Conservation (phyloP, 2,113 vertebrate species). For the Mixornis gularis region DNA sequence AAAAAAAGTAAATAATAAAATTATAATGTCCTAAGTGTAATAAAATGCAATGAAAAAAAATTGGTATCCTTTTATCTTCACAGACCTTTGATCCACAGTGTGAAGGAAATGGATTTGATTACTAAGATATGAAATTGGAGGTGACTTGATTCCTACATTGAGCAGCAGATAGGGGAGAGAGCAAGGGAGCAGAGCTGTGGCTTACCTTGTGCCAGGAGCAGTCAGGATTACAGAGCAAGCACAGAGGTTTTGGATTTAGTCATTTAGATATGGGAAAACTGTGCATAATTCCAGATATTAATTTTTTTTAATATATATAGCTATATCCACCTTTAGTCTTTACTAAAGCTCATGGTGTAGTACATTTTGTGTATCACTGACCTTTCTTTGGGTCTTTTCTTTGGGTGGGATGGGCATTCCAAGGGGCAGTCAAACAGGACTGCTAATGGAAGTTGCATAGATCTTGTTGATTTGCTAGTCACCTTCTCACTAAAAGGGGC, state of each 20-base stretch:
- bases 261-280: not conserved
- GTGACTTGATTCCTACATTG: not conserved
- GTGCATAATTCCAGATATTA: not conserved
- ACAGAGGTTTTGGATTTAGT: not conserved
- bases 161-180: not conserved
- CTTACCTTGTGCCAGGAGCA: not conserved
- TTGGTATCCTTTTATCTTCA: slow-evolving; percentile 12
- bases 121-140: not conserved
- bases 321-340: not conserved
- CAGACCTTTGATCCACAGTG: not conserved
- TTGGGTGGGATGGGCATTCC: not conserved
- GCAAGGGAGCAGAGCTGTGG: not conserved
- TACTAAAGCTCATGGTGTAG: not conserved
- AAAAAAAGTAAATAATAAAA: slow-evolving; percentile 40
- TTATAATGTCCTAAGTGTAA: slow-evolving; percentile 22
- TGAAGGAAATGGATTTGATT: slow-evolving; percentile 13
- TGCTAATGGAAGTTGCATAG: not conserved
- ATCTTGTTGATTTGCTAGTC: not conserved
- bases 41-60: slow-evolving; percentile 52
- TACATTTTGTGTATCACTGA: not conserved
- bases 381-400: not conserved
- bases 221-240: not conserved
- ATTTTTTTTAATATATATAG: not conserved
- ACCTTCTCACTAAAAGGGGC: not conserved
- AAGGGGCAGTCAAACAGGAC: not conserved